Evolutionary conservation across 2,797 vertebrate species (phyloP).

Genomic region (Darevskia mixta): DNA sequence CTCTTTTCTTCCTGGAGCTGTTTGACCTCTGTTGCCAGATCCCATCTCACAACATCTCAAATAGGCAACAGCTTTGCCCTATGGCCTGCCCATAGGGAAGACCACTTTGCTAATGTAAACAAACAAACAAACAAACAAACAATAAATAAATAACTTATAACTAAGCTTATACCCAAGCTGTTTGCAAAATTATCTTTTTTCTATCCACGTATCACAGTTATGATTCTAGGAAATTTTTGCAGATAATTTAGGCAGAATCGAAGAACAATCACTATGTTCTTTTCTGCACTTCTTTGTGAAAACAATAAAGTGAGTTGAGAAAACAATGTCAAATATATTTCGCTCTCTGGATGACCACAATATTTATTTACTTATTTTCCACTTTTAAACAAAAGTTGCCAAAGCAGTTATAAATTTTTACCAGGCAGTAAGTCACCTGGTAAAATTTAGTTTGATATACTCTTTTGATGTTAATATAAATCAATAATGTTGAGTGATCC

Average conservation of each 20-base stretch:
- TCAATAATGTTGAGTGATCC: slow-evolving; percentile 35
- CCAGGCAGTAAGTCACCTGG: not conserved
- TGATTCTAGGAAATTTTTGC: slow-evolving; percentile 23
- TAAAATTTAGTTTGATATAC: slow-evolving; percentile 6
- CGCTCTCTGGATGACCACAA: not conserved
- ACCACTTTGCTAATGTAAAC: not conserved
- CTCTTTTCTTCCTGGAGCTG: not conserved
- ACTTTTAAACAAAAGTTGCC: slow-evolving; percentile 7
- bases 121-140: no score
- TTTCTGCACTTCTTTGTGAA: slow-evolving; percentile 24
- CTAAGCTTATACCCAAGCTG: not conserved
- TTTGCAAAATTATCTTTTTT: slow-evolving; percentile 40
- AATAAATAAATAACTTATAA: not conserved
- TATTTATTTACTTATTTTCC: not conserved
- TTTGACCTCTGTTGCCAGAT: not conserved
- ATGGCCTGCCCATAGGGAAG: no score
- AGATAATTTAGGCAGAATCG: not conserved
- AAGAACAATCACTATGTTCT: slow-evolving; percentile 12
- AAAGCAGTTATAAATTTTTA: not conserved
- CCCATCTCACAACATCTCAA: no score
- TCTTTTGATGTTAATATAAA: slow-evolving; percentile 33
- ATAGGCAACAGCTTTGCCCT: no score
- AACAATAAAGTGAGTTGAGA: not conserved
- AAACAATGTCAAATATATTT: not conserved
- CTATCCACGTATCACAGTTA: slow-evolving; percentile 51